phyloP scores from a whole-genome alignment of 2,888 invertebrate species.

The Oligia latruncula region DNA sequence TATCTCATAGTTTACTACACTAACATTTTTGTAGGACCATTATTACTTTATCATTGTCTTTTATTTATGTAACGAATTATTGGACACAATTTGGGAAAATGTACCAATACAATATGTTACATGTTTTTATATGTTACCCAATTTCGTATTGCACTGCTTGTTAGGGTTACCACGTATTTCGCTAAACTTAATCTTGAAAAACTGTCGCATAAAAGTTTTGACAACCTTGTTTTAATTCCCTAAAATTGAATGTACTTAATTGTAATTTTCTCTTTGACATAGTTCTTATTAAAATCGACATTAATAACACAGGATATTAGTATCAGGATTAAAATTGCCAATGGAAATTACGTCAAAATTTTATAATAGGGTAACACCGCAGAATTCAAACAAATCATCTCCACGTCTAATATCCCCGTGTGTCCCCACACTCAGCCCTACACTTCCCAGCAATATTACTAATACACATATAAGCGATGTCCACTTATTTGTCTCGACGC shows the following conservation, averaged over 20 bases:
- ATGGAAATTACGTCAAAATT: not conserved
- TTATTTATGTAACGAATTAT: slow-evolving; percentile 54
- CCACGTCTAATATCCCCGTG: slow-evolving; percentile 34
- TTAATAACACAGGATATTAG: not conserved
- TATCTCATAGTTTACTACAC: slow-evolving; percentile 16
- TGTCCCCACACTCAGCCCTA: slow-evolving; percentile 53
- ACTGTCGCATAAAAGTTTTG: not conserved
- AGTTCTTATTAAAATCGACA: not conserved
- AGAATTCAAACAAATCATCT: slow-evolving; percentile 47
- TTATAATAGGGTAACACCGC: not conserved
- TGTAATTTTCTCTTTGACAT: not conserved
- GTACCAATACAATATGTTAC: slow-evolving; percentile 51
- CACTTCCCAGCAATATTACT: slow-evolving; percentile 71
- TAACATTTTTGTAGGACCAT: slow-evolving; percentile 13
- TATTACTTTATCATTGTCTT: slow-evolving; percentile 46
- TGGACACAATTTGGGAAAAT: slow-evolving; percentile 53
- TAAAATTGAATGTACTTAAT: not conserved
- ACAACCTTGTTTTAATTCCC: no score
- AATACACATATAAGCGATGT: slow-evolving; percentile 80
- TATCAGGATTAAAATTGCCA: not conserved
- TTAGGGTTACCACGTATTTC: slow-evolving; percentile 31
- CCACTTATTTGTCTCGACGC: slow-evolving; percentile 85
- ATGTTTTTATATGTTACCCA: slow-evolving; percentile 53
- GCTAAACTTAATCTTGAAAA: not conserved
- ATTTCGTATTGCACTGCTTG: slow-evolving; percentile 48